phyloP scores from a whole-genome alignment of 2,113 vertebrate species.

The Gulo gulo region DNA sequence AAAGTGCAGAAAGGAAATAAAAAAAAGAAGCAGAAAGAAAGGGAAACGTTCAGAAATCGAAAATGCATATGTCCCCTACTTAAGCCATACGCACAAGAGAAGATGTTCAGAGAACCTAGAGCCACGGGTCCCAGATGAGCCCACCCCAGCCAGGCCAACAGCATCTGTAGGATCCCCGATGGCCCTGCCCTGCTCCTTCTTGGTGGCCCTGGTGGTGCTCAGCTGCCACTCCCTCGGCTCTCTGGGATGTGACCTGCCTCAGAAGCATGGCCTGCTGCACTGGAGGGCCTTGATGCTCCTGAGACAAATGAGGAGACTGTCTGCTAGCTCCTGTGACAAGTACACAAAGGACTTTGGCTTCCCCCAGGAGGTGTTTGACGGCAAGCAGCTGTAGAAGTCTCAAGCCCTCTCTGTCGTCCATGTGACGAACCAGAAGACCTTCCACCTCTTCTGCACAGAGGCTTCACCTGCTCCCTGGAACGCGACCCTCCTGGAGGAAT shows the following conservation, averaged over 20 bases:
- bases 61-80: neutral
- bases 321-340: too few relatives aligned
- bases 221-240: neutral
- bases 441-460: neutral
- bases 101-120: neutral
- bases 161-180: neutral
- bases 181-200: neutral
- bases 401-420: too few relatives aligned
- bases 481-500: neutral
- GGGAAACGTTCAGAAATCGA: neutral
- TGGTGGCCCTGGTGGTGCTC: neutral
- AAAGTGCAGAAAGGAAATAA: neutral
- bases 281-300: neutral
- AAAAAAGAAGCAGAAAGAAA: conserved; percentile 7
- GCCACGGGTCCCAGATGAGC: fast-evolving
- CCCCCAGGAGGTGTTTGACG: too few relatives aligned
- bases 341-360: too few relatives aligned
- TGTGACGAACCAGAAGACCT: too few relatives aligned
- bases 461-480: neutral
- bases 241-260: neutral
- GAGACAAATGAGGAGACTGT: too few relatives aligned
- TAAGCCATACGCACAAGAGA: neutral
- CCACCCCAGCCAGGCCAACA: neutral
- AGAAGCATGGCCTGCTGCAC: fast-evolving
- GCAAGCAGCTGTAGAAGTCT: too few relatives aligned